Evolutionary conservation across 2,113 vertebrate genomes (phyloP), one percentile per base, ranked within the genome.

Genomic region (Gambusia holbrooki): DNA sequence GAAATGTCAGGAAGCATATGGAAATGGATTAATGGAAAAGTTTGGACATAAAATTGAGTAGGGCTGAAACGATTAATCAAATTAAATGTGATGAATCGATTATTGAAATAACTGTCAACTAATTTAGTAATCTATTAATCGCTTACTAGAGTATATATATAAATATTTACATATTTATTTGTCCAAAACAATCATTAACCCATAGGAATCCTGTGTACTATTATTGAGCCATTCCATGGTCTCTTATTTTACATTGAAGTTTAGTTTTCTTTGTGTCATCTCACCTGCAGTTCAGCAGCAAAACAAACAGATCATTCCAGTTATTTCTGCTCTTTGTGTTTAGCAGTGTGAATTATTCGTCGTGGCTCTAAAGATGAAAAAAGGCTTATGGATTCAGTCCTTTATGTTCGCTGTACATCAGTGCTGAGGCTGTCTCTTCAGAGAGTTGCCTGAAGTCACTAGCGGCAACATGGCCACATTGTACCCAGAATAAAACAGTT

Each of bases 401-500:
- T 72, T 37, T 28, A 10, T 13, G 4, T 37, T 27, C 40, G 5
- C 22, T 51, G 40, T 75, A 74, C 19, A 17, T 62, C 30, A 29
- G 19, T 7, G 37, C 15, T 8, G 37, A 66, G 72, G 62, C n/a
- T 30, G 22, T 74, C 66, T 60, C 73, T 28, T 35, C 28, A 67
- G 65, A 61, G 15, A 74, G 37, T 70, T 27, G 73, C 84, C 80
- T 60, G 2, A 30, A 83, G 81, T 71, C 74, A 60, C 14, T 35
- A 79, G 76, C 77, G 83, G 84, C 72, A 76, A 61, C 80, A 71
- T 37, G 61, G 61, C 48, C 14, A 42, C 48, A 11, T 71, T 68
- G 27, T 61, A 67, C 65, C 66, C 71, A 76, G 73, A 81, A 75
- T 71, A 67, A 88, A 67, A 51, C 67, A 27, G 76, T 73, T 74